Conservation (phyloP, 2,113 vertebrate species). For the Carlito syrichta region DNA sequence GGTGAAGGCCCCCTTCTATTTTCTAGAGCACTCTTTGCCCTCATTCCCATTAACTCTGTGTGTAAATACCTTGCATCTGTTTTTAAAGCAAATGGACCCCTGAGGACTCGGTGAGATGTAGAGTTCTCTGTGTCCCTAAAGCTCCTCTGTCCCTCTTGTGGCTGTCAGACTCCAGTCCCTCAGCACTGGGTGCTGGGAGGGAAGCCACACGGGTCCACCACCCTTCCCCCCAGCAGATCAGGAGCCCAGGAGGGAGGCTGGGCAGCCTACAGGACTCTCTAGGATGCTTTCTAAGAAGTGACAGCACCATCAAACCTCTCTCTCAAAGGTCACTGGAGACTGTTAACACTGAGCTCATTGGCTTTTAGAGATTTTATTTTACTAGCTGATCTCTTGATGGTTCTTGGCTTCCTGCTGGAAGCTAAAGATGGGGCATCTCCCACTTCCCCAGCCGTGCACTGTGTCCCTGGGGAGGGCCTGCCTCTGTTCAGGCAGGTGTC, state of each 20-base stretch:
- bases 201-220: background rate
- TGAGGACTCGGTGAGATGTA: background rate
- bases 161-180: background rate
- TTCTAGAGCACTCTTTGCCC: constrained; percentile 40
- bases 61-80: background rate
- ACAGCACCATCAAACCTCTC: background rate
- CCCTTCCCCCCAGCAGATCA: too few relatives aligned
- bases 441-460: background rate
- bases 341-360: background rate
- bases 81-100: background rate
- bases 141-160: background rate
- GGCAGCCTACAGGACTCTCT: background rate
- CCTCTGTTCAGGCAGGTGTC: background rate
- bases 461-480: background rate
- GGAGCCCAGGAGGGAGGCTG: background rate
- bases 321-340: background rate
- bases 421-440: background rate
- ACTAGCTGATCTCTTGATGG: constrained; percentile 31
- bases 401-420: background rate
- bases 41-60: background rate
- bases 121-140: fast-evolving
- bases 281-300: background rate
- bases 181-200: background rate
- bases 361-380: constrained; percentile 54
- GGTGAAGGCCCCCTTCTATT: background rate